Evolutionary conservation across 2,797 vertebrate genomes (phyloP), one percentile per base, ranked within the genome.

Genomic region (Prionace glauca): DNA sequence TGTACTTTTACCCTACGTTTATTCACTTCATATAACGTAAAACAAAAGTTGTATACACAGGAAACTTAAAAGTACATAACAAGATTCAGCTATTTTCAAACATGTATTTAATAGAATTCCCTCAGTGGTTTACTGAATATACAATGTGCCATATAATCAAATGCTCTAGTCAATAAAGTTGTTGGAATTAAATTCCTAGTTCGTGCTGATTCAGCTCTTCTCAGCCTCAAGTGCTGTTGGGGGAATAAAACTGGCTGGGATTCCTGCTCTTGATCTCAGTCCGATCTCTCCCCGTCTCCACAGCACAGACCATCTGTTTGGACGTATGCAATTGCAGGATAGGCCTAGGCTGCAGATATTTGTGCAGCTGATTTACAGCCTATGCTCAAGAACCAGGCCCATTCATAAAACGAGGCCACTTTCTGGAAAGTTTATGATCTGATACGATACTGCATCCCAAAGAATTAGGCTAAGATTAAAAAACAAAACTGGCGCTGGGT

Each of bases 1-100:
- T 71, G 18, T 93, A 93, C 65, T 93, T 93, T 93, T 93, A 93
- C n/a, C 65, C 65, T 93, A 71, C 5, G 14, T 41, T 93, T 69
- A 22, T 45, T 94, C 41, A 16, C 69, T 72, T 94, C 65, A 72
- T 92, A 67, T 29, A 11, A 67, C 10, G 72, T 71, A 45, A 94
- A 45, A 26, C 18, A 29, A 94, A 50, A 72, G 14, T 72, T 94
- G 69, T 11, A 50, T 45, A 94, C 11, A 32, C 50, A 29, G 41
- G 92, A 94, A 74, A 72, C 67, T 71, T 18, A 94, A 18, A 45
- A 72, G 41, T 94, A 94, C 36, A 71, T 72, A 41, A 72, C 2
- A 72, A 45, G 16, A 91, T 65, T 65, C 14, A 65, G 60, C 56
- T 90, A 32, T 62, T 32, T 62, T 60, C 56, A 10, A 90, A 90